Evolutionary conservation across 2,113 vertebrate species (phyloP).

Genomic region (Cariama cristata): DNA sequence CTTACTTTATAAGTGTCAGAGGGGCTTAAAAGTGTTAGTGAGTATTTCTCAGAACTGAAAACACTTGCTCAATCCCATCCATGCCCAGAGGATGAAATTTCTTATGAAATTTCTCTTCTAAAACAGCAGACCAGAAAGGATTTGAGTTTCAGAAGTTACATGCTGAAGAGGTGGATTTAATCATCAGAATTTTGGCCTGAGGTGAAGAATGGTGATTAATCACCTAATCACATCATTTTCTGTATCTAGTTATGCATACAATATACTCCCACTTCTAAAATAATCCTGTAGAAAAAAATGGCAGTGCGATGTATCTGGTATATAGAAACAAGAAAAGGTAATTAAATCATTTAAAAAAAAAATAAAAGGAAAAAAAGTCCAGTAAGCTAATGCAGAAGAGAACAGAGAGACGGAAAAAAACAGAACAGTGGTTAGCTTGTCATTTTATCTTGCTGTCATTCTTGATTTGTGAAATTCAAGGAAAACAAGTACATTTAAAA

Average conservation of each 20-base stretch:
- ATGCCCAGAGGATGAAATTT: not conserved
- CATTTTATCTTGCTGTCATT: not conserved
- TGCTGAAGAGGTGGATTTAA: not conserved
- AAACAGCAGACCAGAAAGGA: not conserved
- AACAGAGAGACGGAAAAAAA: not conserved
- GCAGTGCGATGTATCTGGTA: not conserved
- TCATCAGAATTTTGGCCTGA: not conserved
- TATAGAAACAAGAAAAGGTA: not conserved
- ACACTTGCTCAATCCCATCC: not conserved
- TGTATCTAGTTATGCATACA: not conserved
- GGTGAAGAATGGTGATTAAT: not conserved
- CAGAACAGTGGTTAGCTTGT: not conserved
- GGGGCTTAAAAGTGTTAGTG: not conserved
- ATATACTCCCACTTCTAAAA: not conserved
- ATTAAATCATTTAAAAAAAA: not conserved
- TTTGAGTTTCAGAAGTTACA: not conserved
- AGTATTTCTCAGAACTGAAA: not conserved
- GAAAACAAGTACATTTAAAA: not conserved
- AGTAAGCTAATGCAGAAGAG: not conserved
- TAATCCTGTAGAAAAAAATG: not conserved
- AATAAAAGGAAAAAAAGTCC: fast-evolving
- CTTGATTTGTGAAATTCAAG: not conserved
- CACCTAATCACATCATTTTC: not conserved
- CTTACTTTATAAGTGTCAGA: not conserved
- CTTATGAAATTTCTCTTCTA: not conserved